Percentiles rank a stretch among this genome's conserved stretches.
phyloP scores from a whole-genome alignment of 2,113 vertebrate genomes.

The Isurus oxyrinchus region DNA sequence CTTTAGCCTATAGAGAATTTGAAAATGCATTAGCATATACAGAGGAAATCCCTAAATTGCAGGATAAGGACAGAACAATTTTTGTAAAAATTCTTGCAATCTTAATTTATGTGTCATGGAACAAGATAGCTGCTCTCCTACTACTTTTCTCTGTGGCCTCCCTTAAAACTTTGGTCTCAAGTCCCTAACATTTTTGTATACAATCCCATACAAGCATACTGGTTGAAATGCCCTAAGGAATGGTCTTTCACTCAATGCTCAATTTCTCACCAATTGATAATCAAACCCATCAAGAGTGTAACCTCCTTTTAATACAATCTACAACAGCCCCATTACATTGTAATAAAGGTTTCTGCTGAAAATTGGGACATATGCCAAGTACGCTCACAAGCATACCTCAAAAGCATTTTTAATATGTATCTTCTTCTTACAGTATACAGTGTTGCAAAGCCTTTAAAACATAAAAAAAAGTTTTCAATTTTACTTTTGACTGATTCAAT shows the following conservation, averaged over 20 bases:
- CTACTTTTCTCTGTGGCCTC: not conserved
- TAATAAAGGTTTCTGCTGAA: not conserved
- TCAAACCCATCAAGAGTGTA: not conserved
- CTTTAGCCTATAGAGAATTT: not conserved
- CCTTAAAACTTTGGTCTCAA: not conserved
- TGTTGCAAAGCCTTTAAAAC: not conserved
- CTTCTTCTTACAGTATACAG: not conserved
- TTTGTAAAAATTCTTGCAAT: not conserved
- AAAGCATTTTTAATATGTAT: not conserved
- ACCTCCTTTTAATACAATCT: not conserved
- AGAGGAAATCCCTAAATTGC: not conserved
- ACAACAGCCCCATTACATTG: not conserved
- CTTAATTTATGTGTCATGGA: not conserved
- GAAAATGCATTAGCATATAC: not conserved
- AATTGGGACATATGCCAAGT: not conserved
- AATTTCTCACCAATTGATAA: not conserved
- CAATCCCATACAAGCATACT: not conserved
- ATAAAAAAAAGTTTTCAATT: not conserved
- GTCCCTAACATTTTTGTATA: not conserved
- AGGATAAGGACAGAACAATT: not conserved
- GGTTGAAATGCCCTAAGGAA: not conserved
- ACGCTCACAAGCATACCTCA: not conserved
- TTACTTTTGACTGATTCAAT: not conserved
- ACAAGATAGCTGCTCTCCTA: not conserved
- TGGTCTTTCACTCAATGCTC: not conserved